Evolutionary conservation across 92 coral and sea anemone species (phyloP).

Genomic region (Parazoanthus atlanticus): DNA sequence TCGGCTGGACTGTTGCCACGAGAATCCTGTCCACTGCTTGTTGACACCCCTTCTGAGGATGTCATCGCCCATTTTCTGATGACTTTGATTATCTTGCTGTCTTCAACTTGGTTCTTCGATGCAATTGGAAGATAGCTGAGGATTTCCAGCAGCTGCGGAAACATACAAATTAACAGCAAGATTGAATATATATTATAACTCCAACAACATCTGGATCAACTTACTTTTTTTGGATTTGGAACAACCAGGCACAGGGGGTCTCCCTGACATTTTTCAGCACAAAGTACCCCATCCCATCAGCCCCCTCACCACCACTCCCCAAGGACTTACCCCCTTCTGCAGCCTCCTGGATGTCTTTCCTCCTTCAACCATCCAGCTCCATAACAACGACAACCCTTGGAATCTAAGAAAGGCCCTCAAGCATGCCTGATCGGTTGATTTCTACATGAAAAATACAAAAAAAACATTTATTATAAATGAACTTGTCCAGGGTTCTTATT

Average conservation of each 20-base stretch:
- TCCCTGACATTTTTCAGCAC: too few relatives aligned
- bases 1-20: conserved; percentile 78
- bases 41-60: conserved; percentile 66
- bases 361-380: conserved; percentile 99
- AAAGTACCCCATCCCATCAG: too few relatives aligned
- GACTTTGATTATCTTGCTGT: conserved; percentile 86
- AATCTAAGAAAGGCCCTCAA: conserved; percentile 80
- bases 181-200: not conserved
- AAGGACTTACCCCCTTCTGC: conserved; percentile 74
- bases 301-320: too few relatives aligned
- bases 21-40: conserved; percentile 82
- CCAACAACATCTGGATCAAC: too few relatives aligned
- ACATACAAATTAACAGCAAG: not conserved
- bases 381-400: conserved; percentile 92
- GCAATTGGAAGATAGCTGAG: conserved; percentile 87
- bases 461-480: not conserved
- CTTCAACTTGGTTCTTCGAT: conserved; percentile 88
- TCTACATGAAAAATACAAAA: conserved; percentile 45
- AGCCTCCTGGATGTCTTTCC: conserved; percentile 81
- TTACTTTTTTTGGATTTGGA: too few relatives aligned
- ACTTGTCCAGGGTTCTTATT: too few relatives aligned
- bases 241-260: too few relatives aligned
- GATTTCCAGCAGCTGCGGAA: conserved; percentile 76
- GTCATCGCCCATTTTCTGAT: conserved; percentile 89
- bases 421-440: conserved; percentile 92